Conservation (phyloP, 2,113 vertebrate species). For the Myxocyprinus asiaticus region DNA sequence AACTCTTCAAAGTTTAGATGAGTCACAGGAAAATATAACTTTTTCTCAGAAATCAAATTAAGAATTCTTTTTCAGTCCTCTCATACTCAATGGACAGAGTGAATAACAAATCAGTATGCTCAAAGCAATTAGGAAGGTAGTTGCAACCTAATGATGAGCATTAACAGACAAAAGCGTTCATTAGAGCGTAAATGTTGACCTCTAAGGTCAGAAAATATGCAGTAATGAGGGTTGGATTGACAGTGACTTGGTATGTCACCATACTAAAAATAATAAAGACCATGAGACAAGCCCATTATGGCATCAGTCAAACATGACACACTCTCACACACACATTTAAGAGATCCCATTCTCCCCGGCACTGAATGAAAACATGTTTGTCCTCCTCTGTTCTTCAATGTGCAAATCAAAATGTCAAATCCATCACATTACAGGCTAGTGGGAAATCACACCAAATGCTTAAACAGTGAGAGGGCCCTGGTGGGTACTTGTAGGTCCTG, state of each 20-base stretch:
- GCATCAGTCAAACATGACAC: neutral
- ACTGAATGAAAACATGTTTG: neutral
- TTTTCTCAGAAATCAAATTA: neutral
- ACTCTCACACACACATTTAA: neutral
- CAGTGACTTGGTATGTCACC: neutral
- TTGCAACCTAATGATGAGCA: too few species aligned
- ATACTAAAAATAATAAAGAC: neutral
- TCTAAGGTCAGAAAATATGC: slow-evolving; percentile 14
- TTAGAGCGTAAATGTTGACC: slow-evolving; percentile 17
- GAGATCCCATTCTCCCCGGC: neutral
- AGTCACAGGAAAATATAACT: neutral
- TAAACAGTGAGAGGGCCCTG: neutral
- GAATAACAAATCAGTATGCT: neutral
- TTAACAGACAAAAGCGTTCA: slow-evolving; percentile 7
- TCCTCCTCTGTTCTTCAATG: slow-evolving; percentile 18
- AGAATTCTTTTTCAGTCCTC: neutral
- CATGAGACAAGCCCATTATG: slow-evolving; percentile 4
- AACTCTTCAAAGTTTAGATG: slow-evolving; percentile 4
- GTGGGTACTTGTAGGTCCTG: slow-evolving; percentile 1
- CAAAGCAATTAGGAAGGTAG: too few species aligned
- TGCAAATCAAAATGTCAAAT: slow-evolving; percentile 36
- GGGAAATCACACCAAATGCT: slow-evolving; percentile 23
- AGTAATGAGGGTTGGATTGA: slow-evolving; percentile 12
- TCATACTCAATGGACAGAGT: too few species aligned
- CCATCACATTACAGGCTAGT: slow-evolving; percentile 11